phyloP scores from a whole-genome alignment of 2,797 vertebrate species.

The Brotula barbata region DNA sequence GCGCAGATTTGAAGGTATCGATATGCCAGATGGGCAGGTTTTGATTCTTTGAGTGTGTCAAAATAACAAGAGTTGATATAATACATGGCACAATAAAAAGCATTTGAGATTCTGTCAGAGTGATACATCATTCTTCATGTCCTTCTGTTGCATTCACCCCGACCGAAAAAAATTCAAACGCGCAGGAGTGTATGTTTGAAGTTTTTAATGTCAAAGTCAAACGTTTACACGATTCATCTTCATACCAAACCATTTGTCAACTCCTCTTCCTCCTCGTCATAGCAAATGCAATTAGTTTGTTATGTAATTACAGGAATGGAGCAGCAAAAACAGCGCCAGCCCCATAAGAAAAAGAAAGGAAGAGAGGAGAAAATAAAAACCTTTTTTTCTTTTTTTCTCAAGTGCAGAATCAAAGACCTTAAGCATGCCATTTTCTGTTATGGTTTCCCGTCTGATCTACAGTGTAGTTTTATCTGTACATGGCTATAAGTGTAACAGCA shows the following conservation, averaged over 20 bases:
- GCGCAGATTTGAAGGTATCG: slow-evolving; percentile 21
- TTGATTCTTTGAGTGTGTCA: not conserved
- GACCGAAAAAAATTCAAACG: not conserved
- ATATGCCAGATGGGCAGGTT: slow-evolving; percentile 16
- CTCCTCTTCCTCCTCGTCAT: slow-evolving; percentile 65
- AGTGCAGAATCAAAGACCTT: slow-evolving; percentile 81
- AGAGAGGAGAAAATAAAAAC: slow-evolving; percentile 63
- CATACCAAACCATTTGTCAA: slow-evolving; percentile 78
- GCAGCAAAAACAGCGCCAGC: slow-evolving; percentile 64
- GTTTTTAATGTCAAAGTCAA: slow-evolving; percentile 85
- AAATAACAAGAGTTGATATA: too few relatives aligned
- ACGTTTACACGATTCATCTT: slow-evolving; percentile 80
- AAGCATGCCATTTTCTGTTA: slow-evolving; percentile 83
- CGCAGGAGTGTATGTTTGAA: slow-evolving; percentile 67
- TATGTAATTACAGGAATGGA: slow-evolving; percentile 73
- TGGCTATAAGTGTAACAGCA: slow-evolving; percentile 70
- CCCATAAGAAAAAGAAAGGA: slow-evolving; percentile 66
- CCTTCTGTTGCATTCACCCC: too few relatives aligned
- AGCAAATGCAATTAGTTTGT: slow-evolving; percentile 81
- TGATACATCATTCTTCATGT: too few relatives aligned
- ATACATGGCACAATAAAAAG: too few relatives aligned
- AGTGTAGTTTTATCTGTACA: slow-evolving; percentile 76
- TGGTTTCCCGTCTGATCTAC: slow-evolving; percentile 77
- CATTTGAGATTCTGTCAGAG: too few relatives aligned
- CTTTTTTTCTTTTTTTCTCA: slow-evolving; percentile 55